A percentile compares a stretch with the other conserved stretches of the same genome.
Conservation (phyloP, 2,888 invertebrate species). For the Lepidocyrtoides sp. region DNA sequence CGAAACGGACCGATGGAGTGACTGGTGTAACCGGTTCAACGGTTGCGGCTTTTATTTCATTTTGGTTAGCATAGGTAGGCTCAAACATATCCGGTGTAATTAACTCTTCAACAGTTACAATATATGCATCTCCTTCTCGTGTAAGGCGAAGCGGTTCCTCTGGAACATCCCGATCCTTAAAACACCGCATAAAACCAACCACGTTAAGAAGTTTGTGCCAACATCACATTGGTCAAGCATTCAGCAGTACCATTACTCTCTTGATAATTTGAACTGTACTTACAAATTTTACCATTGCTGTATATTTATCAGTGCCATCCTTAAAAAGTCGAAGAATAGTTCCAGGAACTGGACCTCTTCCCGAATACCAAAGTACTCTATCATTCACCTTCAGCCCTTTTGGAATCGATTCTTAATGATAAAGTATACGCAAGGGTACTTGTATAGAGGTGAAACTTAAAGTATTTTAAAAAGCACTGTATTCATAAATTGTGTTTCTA, state of each 20-base stretch:
- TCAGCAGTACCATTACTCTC: too few relatives aligned
- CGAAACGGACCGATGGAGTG: constrained; percentile 57
- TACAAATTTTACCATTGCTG: constrained; percentile 82
- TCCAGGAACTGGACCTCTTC: constrained; percentile 73
- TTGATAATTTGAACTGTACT: too few relatives aligned
- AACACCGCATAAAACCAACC: too few relatives aligned
- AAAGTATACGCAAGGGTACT: too few relatives aligned
- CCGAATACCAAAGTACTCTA: constrained; percentile 79
- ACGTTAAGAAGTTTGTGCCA: neutral
- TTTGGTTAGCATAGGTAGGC: constrained; percentile 44
- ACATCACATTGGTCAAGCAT: too few relatives aligned
- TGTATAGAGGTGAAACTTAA: too few relatives aligned
- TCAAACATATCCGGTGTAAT: constrained; percentile 75
- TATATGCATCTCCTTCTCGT: constrained; percentile 81
- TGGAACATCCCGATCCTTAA: constrained; percentile 76
- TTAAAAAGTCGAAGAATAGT: constrained; percentile 74
- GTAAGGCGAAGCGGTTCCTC: constrained; percentile 69
- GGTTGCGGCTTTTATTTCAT: neutral
- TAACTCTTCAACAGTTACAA: constrained; percentile 81
- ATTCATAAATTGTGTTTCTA: neutral
- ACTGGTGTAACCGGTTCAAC: neutral
- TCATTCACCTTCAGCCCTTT: constrained; percentile 77
- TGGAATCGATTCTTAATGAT: constrained; percentile 72
- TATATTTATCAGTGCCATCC: constrained; percentile 81
- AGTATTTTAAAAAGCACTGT: neutral